phyloP scores from a whole-genome alignment of 2,113 vertebrate species.

The Macrotus californicus region DNA sequence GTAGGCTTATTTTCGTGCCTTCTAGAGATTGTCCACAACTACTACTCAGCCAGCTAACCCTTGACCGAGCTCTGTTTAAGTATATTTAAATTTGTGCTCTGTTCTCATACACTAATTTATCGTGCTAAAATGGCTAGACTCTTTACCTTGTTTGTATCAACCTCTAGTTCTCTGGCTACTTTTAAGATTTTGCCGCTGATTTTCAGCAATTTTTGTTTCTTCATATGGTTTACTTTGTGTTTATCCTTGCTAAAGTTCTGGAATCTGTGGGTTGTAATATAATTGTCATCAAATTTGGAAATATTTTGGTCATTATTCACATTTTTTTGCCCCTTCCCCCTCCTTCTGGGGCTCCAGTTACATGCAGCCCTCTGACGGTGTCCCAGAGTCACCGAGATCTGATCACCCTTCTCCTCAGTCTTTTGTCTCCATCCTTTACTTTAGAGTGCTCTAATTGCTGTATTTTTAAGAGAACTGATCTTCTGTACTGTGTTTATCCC shows the following conservation, averaged over 20 bases:
- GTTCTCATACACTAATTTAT: background rate
- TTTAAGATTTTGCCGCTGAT: background rate
- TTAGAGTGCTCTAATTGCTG: background rate
- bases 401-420: background rate
- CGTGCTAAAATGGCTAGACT: background rate
- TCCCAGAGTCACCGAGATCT: background rate
- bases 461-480: background rate
- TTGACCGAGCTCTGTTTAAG: background rate
- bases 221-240: background rate
- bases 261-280: background rate
- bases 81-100: background rate
- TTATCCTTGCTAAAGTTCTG: background rate
- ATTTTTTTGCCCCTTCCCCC: background rate
- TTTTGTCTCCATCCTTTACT: slow-evolving; percentile 10
- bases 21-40: background rate
- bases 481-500: background rate
- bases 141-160: background rate
- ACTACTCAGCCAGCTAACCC: background rate
- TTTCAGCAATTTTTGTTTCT: background rate
- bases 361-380: background rate
- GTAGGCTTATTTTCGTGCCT: background rate
- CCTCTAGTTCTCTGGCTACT: background rate
- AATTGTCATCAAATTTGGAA: background rate
- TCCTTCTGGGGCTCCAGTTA: background rate
- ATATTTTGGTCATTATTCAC: background rate